phyloP scores from a whole-genome alignment of 1,140 invertebrate genomes.

The Drosophila willistoni region DNA sequence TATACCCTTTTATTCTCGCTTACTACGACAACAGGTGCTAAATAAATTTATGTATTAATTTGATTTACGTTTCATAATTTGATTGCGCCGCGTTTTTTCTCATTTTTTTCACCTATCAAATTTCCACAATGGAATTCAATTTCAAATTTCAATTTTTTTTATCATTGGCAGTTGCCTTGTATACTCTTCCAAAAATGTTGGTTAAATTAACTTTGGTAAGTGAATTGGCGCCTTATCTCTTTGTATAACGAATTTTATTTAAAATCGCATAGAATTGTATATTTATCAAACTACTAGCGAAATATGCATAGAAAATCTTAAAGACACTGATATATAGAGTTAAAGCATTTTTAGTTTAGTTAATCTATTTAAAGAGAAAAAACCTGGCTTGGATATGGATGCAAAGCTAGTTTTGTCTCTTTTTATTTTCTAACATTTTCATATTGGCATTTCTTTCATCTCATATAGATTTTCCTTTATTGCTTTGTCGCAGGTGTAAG shows the following conservation, averaged over 20 bases:
- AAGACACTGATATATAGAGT: too few species aligned
- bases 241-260: too few species aligned
- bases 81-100: background rate
- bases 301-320: too few species aligned
- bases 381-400: too few species aligned
- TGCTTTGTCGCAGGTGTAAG: slow-evolving; percentile 3
- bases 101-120: background rate
- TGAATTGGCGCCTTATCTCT: too few species aligned
- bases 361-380: too few species aligned
- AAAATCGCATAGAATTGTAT: too few species aligned
- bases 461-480: slow-evolving; percentile 1
- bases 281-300: too few species aligned
- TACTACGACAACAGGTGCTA: background rate
- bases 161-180: background rate
- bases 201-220: background rate
- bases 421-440: background rate
- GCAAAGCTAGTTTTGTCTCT: too few species aligned
- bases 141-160: background rate
- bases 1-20: background rate
- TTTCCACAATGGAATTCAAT: slow-evolving; percentile 1
- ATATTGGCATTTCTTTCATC: background rate
- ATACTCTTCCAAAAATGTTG: background rate
- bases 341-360: too few species aligned
- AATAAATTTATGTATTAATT: slow-evolving; percentile 2
- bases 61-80: background rate